Percentiles rank a stretch among this genome's conserved stretches.
Evolutionary conservation across 2,888 invertebrate genomes (phyloP).

Genomic region (Protophormia terraenovae): DNA sequence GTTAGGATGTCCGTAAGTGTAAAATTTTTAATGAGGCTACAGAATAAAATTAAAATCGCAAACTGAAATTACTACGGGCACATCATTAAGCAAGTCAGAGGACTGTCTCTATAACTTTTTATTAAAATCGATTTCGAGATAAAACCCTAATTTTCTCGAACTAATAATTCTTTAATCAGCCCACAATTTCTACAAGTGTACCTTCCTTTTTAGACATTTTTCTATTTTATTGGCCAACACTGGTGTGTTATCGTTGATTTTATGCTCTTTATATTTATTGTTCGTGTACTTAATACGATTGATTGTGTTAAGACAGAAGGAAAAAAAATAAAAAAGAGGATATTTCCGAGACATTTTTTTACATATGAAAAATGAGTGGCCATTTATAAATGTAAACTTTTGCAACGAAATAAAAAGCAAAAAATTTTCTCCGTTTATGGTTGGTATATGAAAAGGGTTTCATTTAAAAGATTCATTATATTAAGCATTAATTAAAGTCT

Average conservation of each 20-base stretch:
- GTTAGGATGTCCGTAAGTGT: no score
- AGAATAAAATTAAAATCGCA: no score
- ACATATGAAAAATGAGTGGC: conserved; percentile 60
- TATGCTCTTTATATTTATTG: not conserved
- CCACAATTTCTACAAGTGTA: not conserved
- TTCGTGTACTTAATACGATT: conserved; percentile 53
- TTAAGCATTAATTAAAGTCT: conserved; percentile 1
- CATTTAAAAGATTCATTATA: not conserved
- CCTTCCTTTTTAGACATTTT: not conserved
- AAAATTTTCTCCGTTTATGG: not conserved
- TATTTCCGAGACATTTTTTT: conserved; percentile 62
- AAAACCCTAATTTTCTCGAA: no score
- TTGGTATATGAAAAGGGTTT: conserved; percentile 14
- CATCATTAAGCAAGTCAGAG: no score
- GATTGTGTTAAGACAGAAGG: conserved; percentile 39
- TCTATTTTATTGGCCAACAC: conserved; percentile 27
- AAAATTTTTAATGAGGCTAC: no score
- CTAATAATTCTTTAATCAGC: not conserved
- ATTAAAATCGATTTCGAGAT: no score
- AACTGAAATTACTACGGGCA: no score
- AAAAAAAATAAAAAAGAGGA: conserved; percentile 30
- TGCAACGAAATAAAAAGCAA: not conserved
- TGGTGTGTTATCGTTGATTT: not conserved
- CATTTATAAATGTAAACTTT: conserved; percentile 54
- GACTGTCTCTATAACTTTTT: no score